Evolutionary conservation across 2,113 vertebrate species (phyloP), one percentile per base, ranked within the genome.

Genomic region (Coptodon rendalli): DNA sequence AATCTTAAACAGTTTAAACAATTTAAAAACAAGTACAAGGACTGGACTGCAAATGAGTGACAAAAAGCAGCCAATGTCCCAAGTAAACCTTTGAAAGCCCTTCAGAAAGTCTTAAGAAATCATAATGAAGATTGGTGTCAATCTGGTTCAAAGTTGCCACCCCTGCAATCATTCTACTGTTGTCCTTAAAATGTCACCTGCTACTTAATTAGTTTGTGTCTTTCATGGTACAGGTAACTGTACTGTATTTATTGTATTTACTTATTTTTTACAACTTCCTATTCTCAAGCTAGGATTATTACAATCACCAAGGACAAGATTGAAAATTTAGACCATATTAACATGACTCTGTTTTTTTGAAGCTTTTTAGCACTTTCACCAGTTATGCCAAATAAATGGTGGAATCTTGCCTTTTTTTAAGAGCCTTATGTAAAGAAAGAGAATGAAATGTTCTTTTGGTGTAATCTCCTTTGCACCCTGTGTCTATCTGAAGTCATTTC

Each of bases 291-390:
- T 66, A 81, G 14, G 53, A 14, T 61, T 71, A 85, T 88, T 80
- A 83, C 85, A 24, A 54, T 86, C 54, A 48, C 38, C 2, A 84
- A 84, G 89, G 87, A 92, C 88, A 87, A 7, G 7, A 54, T 48
- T 43, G 40, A 29, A 27, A 86, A 86, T 90, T 61, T 87, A 29
- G 85, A 61, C 78, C 38, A 34, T 85, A 81, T 88, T 89, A 86
- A 79, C 89, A 59, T 10, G 31, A 48, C 11, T 27, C 54, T 17
- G 17, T 71, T 86, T 73, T 66, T 22, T 66, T 22, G 63, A 6
- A 4, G 45, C 61, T 88, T 85, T 48, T 82, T 34, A 63, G 78
- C 14, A 34, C 76, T 91, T 85, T 52, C 43, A 56, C 13, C 13
- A 8, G 57, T 68, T 63, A 45, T 76, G 48, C 76, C 80, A 83